Base-by-base conservation (phyloP, 2,113 vertebrate genomes). In the Condylura cristata region DNA sequence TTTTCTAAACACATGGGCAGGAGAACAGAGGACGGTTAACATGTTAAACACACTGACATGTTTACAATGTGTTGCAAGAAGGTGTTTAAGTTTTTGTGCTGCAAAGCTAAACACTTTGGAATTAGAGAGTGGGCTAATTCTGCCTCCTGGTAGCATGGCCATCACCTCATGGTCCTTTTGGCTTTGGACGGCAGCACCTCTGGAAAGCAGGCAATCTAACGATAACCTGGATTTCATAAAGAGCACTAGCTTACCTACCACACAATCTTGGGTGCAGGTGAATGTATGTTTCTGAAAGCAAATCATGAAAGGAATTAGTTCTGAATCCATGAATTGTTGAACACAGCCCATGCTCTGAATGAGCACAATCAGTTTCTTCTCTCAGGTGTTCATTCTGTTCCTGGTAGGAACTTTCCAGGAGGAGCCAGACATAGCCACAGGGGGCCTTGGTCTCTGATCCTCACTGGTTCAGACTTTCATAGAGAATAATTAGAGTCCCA, bases 1-100 rank as follows among this genome's bases (percentile, higher is more conserved):
- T 98, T 98, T 97, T 98, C 98, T 98, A 97, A 98, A 98, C 97
- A 98, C 96, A 89, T 96, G 97, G 84, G 3, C 97, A 94, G 90
- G 97, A 97, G 97, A 98, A 97, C 98, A 98, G 98, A 98, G 93
- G 98, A 97, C 97, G 92, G 98, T 97, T 98, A 97, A 98, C 98
- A 98, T 97, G 98, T 98, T 98, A 98, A 98, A 98, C 98, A 98
- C 98, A 98, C 96, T 98, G 98, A 99, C 98, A 99, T 98, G 98
- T 99, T 98, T 99, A 99, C 98, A 98, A 98, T 97, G 98, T 99
- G 98, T 98, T 97, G 98, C 97, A 97, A 98, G 98, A 98, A 97
- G 98, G 98, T 98, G 98, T 98, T 98, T 98, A 98, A 98, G 98
- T 98, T 98, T 97, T 98, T 98, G 97, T 3, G 93, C 97, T 98